Conservation (phyloP, 2,797 vertebrate genomes). For the Neosalanx taihuensis region DNA sequence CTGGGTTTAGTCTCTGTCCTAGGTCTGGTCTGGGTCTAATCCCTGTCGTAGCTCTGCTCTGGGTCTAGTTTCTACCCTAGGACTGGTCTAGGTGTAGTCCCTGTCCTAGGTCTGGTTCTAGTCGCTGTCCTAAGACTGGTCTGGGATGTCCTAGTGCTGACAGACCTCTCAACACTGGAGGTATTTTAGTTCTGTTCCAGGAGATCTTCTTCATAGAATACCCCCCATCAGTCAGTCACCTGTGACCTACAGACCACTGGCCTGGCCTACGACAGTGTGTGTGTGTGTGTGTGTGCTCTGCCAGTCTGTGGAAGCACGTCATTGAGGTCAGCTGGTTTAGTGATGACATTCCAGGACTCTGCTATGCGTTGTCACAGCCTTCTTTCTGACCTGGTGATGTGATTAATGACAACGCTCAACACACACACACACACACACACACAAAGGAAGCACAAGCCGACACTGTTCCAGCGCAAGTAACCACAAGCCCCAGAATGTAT, state of each 20-base stretch:
- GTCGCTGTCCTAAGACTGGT: too few relatives aligned
- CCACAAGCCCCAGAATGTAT: not conserved
- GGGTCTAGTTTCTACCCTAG: too few relatives aligned
- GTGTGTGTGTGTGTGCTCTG: not conserved
- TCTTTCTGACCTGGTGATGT: constrained; percentile 38
- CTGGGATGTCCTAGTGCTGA: too few relatives aligned
- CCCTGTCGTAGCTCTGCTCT: too few relatives aligned
- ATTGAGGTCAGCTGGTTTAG: not conserved
- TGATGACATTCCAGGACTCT: not conserved
- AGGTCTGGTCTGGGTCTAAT: too few relatives aligned
- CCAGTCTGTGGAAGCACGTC: not conserved
- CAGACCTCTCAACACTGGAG: too few relatives aligned
- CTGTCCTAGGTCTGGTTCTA: too few relatives aligned
- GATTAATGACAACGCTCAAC: constrained; percentile 42
- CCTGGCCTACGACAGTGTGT: not conserved
- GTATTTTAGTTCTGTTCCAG: not conserved
- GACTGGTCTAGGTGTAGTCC: too few relatives aligned
- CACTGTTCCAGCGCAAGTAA: not conserved
- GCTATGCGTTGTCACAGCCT: constrained; percentile 7
- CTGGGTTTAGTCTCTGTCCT: too few relatives aligned
- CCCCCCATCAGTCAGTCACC: not conserved
- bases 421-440: not conserved
- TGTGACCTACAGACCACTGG: not conserved
- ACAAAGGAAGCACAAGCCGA: not conserved
- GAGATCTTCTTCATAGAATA: not conserved